Percentiles rank a stretch among this genome's conserved stretches.
These are phyloP conservation scores for Syndactyla subalaris DNA, from an alignment of 2,797 vertebrate species.

Conservation along the genomic window DNA sequence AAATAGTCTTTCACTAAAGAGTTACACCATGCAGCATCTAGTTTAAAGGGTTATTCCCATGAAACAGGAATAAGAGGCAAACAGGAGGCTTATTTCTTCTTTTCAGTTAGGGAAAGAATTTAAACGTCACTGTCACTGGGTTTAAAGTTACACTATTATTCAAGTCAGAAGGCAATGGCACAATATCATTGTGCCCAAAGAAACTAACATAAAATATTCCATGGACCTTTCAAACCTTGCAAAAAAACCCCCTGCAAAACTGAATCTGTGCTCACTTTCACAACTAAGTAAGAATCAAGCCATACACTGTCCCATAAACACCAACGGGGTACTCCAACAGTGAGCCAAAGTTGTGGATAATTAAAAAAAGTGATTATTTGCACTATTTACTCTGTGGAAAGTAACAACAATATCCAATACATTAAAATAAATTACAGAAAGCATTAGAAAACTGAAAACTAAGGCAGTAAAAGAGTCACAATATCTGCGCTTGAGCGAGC, in stretches of 20 bases:
- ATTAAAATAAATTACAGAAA: neutral
- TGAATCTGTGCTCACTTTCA: neutral
- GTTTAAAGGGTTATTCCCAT: neutral
- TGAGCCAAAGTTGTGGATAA: neutral
- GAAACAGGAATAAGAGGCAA: neutral
- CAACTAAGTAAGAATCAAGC: neutral
- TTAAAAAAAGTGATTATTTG: neutral
- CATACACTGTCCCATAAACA: neutral
- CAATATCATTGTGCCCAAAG: neutral
- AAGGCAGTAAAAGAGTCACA: neutral
- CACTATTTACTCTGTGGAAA: neutral
- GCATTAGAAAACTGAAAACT: neutral
- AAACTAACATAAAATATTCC: neutral
- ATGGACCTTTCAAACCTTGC: neutral
- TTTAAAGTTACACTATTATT: neutral
- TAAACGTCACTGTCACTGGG: neutral
- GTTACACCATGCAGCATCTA: neutral
- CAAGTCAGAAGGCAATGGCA: neutral
- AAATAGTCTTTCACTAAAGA: neutral
- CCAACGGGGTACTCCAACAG: neutral
- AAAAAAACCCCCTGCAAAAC: neutral
- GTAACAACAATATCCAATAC: neutral
- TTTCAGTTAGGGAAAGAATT: neutral
- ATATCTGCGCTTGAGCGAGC: neutral
- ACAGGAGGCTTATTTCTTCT: neutral